Percentiles rank a stretch among this genome's conserved stretches.
phyloP scores from a whole-genome alignment of 2,888 invertebrate species.

The Lobophora halterata region DNA sequence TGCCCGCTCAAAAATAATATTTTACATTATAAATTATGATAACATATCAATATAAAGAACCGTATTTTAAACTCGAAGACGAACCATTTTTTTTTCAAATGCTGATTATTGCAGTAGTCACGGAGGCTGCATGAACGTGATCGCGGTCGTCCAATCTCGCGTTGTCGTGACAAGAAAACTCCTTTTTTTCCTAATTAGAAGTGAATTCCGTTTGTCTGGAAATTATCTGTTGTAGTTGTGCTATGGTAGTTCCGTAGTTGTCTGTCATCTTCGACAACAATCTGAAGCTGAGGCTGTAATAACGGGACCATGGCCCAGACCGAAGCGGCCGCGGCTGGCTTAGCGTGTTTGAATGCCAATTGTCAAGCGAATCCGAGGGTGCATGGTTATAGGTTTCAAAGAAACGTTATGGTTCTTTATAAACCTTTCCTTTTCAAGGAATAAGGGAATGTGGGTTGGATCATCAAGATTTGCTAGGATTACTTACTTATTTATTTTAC shows the following conservation, averaged over 20 bases:
- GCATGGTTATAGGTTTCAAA: conserved; percentile 20
- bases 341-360: conserved; percentile 36
- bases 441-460: too few relatives aligned
- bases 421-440: too few relatives aligned
- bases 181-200: conserved; percentile 39
- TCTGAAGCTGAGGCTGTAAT: conserved; percentile 38
- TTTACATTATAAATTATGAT: too few relatives aligned
- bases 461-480: too few relatives aligned
- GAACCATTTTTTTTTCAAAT: conserved; percentile 12
- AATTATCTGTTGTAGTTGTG: conserved; percentile 23
- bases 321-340: too few relatives aligned
- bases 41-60: too few relatives aligned
- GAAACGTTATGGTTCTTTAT: too few relatives aligned
- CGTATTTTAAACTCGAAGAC: conserved; percentile 10
- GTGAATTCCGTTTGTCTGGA: conserved; percentile 21
- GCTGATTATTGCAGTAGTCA: conserved; percentile 36
- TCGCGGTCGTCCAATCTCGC: conserved; percentile 47
- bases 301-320: conserved; percentile 44
- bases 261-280: conserved; percentile 29
- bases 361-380: conserved; percentile 19
- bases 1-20: too few relatives aligned
- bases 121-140: conserved; percentile 47
- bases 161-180: conserved; percentile 33
- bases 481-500: too few relatives aligned
- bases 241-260: conserved; percentile 16